Evolutionary conservation across 2,797 vertebrate species (phyloP).

Genomic region (Gephyroberyx darwinii): DNA sequence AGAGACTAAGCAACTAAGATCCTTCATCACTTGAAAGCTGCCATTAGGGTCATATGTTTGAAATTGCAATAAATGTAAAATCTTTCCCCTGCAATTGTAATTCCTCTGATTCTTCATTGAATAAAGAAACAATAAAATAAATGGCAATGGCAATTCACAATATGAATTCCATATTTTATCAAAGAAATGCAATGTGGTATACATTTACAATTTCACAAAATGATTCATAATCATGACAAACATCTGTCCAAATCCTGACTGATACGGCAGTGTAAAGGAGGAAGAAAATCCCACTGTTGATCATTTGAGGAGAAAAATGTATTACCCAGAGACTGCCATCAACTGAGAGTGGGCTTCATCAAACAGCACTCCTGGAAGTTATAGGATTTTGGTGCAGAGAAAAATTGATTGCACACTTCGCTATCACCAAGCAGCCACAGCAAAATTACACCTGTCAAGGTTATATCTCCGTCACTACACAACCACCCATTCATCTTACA

Average conservation of each 20-base stretch:
- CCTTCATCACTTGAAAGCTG: conserved; percentile 14
- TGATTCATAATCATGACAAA: conserved; percentile 49
- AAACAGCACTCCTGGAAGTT: conserved; percentile 56
- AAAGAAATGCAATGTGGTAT: background rate
- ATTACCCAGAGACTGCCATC: conserved; percentile 43
- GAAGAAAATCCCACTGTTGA: conserved; percentile 44
- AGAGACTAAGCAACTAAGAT: background rate
- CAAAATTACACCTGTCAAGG: conserved; percentile 66
- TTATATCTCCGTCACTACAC: conserved; percentile 56
- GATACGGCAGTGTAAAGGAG: conserved; percentile 29
- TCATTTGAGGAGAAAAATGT: conserved; percentile 53
- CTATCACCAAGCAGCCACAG: conserved; percentile 53
- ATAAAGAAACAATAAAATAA: background rate
- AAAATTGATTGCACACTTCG: conserved; percentile 67
- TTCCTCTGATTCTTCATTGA: conserved; percentile 16
- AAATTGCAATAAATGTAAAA: conserved; percentile 21
- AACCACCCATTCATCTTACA: conserved; percentile 46
- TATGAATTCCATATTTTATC: conserved; percentile 1
- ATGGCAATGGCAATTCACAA: background rate
- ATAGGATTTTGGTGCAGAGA: conserved; percentile 52
- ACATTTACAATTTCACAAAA: conserved; percentile 34
- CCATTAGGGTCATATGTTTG: conserved; percentile 2
- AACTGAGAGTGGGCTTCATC: conserved; percentile 57
- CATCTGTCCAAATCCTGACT: conserved; percentile 40
- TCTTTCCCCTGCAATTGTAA: conserved; percentile 37